phyloP scores from a whole-genome alignment of 2,888 invertebrate genomes.

The Corbicula japonica region DNA sequence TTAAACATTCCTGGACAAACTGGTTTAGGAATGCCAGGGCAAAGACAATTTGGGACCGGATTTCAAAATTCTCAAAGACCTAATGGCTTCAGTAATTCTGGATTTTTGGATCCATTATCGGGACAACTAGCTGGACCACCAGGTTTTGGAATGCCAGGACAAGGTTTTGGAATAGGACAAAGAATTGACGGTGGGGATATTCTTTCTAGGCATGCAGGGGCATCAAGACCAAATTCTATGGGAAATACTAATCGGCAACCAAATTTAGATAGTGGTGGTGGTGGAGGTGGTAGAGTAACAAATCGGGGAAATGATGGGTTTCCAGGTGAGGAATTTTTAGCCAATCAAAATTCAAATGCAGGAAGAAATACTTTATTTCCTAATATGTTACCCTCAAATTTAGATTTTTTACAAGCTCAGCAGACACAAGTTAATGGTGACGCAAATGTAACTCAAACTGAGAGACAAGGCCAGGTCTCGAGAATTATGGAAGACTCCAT shows the following conservation, averaged over 20 bases:
- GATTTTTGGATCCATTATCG: neutral
- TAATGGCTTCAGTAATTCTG: neutral
- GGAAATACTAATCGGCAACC: constrained; percentile 7
- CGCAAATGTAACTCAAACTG: neutral
- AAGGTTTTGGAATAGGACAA: neutral
- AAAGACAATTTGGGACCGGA: neutral
- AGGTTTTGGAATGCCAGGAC: neutral
- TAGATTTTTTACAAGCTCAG: neutral
- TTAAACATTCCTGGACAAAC: neutral
- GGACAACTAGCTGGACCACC: neutral
- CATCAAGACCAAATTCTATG: neutral
- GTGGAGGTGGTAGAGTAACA: neutral
- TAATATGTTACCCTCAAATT: neutral
- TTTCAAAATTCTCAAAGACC: no score
- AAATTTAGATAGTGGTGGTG: constrained; percentile 18
- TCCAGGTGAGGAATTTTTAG: constrained; percentile 25
- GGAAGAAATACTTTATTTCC: neutral
- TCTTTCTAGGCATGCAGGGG: neutral
- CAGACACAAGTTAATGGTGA: neutral
- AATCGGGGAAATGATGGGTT: neutral
- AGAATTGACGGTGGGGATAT: constrained; percentile 26
- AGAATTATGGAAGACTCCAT: constrained; percentile 19
- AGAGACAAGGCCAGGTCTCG: constrained; percentile 22
- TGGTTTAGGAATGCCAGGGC: neutral
- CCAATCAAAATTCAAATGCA: neutral